Evolutionary conservation across 2,888 invertebrate species (phyloP), one percentile per base, ranked within the genome.

Genomic region (Lymantria dispar): DNA sequence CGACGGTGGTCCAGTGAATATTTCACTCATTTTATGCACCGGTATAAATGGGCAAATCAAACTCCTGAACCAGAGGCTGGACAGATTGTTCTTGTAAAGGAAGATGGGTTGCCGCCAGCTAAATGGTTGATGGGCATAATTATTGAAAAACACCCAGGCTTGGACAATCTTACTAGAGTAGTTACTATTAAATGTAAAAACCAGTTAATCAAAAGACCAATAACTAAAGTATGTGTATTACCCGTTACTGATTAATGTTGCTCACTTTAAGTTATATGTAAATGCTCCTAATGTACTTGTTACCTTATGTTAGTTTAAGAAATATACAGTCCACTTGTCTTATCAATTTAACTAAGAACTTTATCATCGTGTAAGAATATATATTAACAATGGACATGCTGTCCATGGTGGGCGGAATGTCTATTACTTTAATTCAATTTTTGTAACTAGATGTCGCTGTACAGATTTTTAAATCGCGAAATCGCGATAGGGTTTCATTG

Each of bases 61-160:
- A 50, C 7, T 1, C 42, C 45, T 13, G 45, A 50, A 30, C 45
- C 45, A 12, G n/a, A 30, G 7, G 13, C 45, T 22, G 49, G 45
- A 1, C 29, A 45, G 11, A 9, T 49, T 11, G 50, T 46, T 11
- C 31, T 49, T 0, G 15, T 48, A 8, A 48, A 43, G 37, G 48
- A 48, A 8, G 43, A 48, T n/a, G 36, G 43, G 15, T 43, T 43
- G 10, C 48, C 48, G 14, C 43, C 48, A 1, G 15, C 39, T 11
- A 29, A 11, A 22, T 48, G 48, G 48, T 31, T 48, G 10, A 10
- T 39, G 14, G 48, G 43, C 3, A 38, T 9, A n/a, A 31, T 43
- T 14, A n/a, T 31, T 3, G 47, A 49, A 48, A 48, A 48, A 49
- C 56, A 47, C 54, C 52, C 58, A 58, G 59, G 58, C 59, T 44